A percentile compares a stretch with the other conserved stretches of the same genome.
Evolutionary conservation across 2,797 vertebrate genomes (phyloP).

Genomic region (Urocyon cinereoargenteus): DNA sequence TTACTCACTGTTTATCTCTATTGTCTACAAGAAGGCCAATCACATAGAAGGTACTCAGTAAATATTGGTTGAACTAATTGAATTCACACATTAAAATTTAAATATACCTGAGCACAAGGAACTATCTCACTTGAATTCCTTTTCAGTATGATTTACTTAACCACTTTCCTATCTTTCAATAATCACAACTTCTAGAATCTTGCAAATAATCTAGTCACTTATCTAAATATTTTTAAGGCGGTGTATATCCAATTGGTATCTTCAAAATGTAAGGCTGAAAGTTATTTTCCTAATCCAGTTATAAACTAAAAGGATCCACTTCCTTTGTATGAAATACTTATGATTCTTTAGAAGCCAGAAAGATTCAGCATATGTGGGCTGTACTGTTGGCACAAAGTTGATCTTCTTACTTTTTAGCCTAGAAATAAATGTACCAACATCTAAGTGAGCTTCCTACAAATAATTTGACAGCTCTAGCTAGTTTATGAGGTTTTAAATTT

Average conservation of each 20-base stretch:
- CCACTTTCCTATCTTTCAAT: neutral
- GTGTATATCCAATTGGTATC: neutral
- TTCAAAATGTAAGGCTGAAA: slow-evolving; percentile 45
- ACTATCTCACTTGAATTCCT: neutral
- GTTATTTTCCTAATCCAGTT: slow-evolving; percentile 61
- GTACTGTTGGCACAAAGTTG: slow-evolving; percentile 60
- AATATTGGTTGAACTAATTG: neutral
- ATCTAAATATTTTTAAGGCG: slow-evolving; percentile 36
- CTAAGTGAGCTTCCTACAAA: slow-evolving; percentile 76
- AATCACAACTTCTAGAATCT: slow-evolving; percentile 18
- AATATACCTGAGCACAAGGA: slow-evolving; percentile 32
- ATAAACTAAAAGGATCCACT: slow-evolving; percentile 66
- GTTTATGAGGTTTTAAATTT: slow-evolving; percentile 40
- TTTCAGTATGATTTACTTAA: slow-evolving; percentile 21
- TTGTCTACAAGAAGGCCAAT: neutral
- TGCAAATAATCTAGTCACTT: neutral
- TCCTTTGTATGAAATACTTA: slow-evolving; percentile 65
- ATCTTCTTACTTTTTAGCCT: slow-evolving; percentile 69
- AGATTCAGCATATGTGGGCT: slow-evolving; percentile 44
- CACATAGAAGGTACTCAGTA: neutral
- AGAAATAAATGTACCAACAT: slow-evolving; percentile 78
- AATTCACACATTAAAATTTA: slow-evolving; percentile 51
- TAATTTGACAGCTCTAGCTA: slow-evolving; percentile 63
- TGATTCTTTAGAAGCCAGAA: slow-evolving; percentile 63
- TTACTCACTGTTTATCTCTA: neutral